Evolutionary conservation across 2,113 vertebrate genomes (phyloP).

Genomic region (Brachirus orientalis): DNA sequence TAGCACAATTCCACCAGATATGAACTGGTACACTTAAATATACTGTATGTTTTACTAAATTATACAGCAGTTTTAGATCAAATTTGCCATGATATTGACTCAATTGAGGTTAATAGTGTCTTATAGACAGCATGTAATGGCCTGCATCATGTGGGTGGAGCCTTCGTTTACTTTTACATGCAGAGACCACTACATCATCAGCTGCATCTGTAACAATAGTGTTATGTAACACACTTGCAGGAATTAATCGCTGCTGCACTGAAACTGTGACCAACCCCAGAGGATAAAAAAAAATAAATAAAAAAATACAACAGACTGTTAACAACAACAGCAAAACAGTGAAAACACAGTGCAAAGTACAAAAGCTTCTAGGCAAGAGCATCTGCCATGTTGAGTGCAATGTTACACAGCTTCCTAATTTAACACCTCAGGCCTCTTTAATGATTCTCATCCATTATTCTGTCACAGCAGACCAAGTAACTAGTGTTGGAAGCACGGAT

Average conservation of each 20-base stretch:
- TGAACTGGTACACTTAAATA: no score
- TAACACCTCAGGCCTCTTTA: slow-evolving; percentile 6
- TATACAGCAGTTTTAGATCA: no score
- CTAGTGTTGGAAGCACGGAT: no score
- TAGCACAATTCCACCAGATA: no score
- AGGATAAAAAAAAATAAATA: slow-evolving; percentile 2
- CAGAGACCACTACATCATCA: slow-evolving; percentile 21
- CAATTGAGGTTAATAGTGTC: slow-evolving; percentile 14
- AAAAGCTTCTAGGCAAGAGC: slow-evolving; percentile 10
- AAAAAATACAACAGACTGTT: slow-evolving; percentile 6
- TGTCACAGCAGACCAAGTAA: no score
- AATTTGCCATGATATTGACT: neutral
- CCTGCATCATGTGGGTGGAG: slow-evolving; percentile 15
- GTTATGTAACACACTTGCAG: slow-evolving; percentile 50
- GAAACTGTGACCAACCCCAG: slow-evolving; percentile 11
- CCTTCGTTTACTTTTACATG: slow-evolving; percentile 24
- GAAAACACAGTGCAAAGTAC: slow-evolving; percentile 4
- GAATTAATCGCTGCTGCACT: slow-evolving; percentile 37
- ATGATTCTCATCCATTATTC: slow-evolving; percentile 3
- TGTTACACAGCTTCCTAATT: slow-evolving; percentile 1
- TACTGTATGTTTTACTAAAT: no score
- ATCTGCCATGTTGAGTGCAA: slow-evolving; percentile 8
- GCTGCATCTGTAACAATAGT: slow-evolving; percentile 37
- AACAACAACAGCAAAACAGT: neutral
- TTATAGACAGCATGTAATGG: neutral